These are phyloP conservation scores for Eilema griseolum DNA, from an alignment of 2,888 invertebrate genomes.

Conservation along the genomic window DNA sequence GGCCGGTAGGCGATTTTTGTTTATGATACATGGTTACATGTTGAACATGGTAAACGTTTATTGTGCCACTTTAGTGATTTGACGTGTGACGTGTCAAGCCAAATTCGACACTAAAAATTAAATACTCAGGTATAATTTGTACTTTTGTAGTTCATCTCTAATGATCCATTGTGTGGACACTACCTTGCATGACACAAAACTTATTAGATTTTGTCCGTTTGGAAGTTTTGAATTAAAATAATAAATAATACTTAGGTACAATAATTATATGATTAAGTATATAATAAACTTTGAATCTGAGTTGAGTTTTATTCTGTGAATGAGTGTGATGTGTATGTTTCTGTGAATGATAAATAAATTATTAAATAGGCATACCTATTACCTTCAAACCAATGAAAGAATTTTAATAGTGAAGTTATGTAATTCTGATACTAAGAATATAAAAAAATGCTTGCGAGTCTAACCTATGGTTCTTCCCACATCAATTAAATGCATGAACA, in stretches of 20 bases:
- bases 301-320: constrained; percentile 6
- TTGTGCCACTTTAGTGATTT: no score
- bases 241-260: background rate
- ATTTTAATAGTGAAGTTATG: background rate
- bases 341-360: no score
- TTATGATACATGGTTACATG: no score
- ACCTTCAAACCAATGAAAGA: background rate
- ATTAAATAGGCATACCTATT: no score
- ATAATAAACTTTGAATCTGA: constrained; percentile 9
- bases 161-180: background rate
- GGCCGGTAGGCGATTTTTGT: no score
- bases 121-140: no score
- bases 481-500: background rate
- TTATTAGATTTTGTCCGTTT: background rate
- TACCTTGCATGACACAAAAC: background rate
- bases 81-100: no score
- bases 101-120: no score
- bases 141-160: background rate
- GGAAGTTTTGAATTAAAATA: background rate
- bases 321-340: background rate
- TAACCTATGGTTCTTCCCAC: background rate
- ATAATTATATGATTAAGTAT: background rate
- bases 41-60: no score
- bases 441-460: background rate
- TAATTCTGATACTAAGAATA: background rate